Conservation (phyloP, 2,113 vertebrate genomes). For the Lamprotornis superbus region DNA sequence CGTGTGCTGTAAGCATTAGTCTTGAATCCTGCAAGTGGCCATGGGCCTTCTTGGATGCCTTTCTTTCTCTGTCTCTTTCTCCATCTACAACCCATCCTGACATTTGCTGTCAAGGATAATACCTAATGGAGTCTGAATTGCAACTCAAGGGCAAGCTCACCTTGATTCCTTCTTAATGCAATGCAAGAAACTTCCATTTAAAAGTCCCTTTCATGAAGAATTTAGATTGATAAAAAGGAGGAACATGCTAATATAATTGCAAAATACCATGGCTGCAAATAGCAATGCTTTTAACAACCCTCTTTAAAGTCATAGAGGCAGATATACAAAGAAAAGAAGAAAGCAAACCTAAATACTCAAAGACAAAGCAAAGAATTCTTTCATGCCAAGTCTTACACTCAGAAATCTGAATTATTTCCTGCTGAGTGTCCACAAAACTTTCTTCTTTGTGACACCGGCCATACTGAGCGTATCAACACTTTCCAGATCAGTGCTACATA, state of each 20-base stretch:
- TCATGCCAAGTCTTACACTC: neutral
- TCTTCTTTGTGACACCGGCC: neutral
- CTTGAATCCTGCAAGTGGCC: neutral
- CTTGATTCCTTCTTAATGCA: neutral
- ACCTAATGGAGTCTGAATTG: neutral
- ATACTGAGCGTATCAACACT: neutral
- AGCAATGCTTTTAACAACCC: neutral
- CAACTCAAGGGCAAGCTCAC: neutral
- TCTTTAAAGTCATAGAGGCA: neutral
- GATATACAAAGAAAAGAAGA: neutral
- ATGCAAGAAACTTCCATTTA: neutral
- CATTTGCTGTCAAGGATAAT: neutral
- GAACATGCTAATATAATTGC: neutral
- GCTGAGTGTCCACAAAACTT: neutral
- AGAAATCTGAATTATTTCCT: neutral
- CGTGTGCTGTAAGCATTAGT: neutral
- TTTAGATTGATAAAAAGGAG: neutral
- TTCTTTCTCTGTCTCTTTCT: neutral
- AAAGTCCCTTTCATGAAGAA: neutral
- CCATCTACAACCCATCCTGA: neutral
- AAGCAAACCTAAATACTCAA: neutral
- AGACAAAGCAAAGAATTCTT: slow-evolving; percentile 28
- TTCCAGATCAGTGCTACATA: neutral
- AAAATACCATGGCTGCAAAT: neutral
- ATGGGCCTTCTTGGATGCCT: neutral